Conservation (phyloP, 2,797 vertebrate genomes). For the Pseudochirops corinnae region DNA sequence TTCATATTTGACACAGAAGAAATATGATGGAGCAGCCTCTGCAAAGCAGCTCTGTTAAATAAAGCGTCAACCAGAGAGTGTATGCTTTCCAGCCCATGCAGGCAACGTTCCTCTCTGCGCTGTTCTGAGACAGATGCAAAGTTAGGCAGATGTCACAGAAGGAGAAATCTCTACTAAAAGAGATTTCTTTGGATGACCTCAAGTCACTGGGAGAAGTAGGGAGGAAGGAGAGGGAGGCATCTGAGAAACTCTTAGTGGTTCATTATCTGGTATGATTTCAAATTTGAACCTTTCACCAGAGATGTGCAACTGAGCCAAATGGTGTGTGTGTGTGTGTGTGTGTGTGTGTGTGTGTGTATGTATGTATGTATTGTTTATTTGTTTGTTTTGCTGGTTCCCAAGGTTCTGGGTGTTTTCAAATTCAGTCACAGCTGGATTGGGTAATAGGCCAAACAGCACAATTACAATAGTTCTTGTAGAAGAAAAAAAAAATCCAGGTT, state of each 20-base stretch:
- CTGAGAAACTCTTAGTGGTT: constrained; percentile 77
- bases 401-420: constrained; percentile 71
- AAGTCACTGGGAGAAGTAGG: constrained; percentile 77
- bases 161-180: constrained; percentile 79
- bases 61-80: neutral
- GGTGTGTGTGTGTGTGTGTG: neutral
- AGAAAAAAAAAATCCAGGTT: constrained; percentile 31
- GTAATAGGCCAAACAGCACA: constrained; percentile 64
- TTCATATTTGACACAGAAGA: constrained; percentile 47
- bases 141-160: constrained; percentile 80
- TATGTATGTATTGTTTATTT: neutral
- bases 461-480: constrained; percentile 46
- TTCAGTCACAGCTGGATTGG: constrained; percentile 72
- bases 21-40: constrained; percentile 69
- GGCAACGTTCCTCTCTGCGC: constrained; percentile 70
- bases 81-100: constrained; percentile 49
- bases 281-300: constrained; percentile 80
- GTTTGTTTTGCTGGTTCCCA: constrained; percentile 60
- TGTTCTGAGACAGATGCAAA: constrained; percentile 77
- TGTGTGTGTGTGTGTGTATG: neutral
- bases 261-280: constrained; percentile 74
- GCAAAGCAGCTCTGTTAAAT: constrained; percentile 4
- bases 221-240: constrained; percentile 41
- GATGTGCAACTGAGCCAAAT: constrained; percentile 75
- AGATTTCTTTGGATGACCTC: constrained; percentile 78